Evolutionary conservation across 2,113 vertebrate genomes (phyloP), one percentile per base, ranked within the genome.

Genomic region (Saccopteryx leptura): DNA sequence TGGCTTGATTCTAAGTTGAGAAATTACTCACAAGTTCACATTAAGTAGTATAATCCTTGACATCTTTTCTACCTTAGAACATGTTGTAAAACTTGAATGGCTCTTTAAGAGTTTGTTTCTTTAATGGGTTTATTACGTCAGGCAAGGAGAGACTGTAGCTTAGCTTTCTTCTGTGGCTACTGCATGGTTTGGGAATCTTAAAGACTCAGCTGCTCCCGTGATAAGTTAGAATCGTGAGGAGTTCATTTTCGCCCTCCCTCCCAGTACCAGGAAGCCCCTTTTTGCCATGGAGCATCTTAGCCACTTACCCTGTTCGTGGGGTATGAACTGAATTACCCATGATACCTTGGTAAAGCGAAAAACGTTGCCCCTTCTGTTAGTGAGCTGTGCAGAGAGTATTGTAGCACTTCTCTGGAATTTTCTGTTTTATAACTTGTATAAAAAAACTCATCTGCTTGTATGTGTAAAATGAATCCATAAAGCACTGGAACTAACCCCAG

Each of bases 241-340:
- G 69, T 90, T 87, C 50, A 58, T 60, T 86, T 84, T 58, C 94
- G 19, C 68, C 68, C 89, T 87, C 69, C 87, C 33, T 68, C 50
- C 31, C 39, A 56, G 21, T 18, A 54, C 65, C 86, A 26, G 24
- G 28, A 71, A 31, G 19, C 50, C 84, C 61, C 81, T 68, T 91
- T 96, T 96, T 74, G 31, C 88, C 83, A 15, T 50, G 54, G 56
- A 46, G 14, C n/a, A 9, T 80, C 50, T 93, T 96, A 50, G 33
- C 52, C 46, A 15, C 24, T 83, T 86, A 7, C 6, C 87, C 33
- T 52, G 4, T 33, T 88, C 19, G 46, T 69, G 72, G 76, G 90
- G 12, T 58, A 19, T 90, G 81, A 78, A 9, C 84, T 60, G 68
- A 96, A 74, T 68, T 85, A 90, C 9, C 31, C 39, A 5, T 54